Percentiles rank a stretch among this genome's conserved stretches.
Evolutionary conservation across 30 jellyfish, hydroid and myxozoan species (phyloP).

Genomic region (Cassiopea andromeda): DNA sequence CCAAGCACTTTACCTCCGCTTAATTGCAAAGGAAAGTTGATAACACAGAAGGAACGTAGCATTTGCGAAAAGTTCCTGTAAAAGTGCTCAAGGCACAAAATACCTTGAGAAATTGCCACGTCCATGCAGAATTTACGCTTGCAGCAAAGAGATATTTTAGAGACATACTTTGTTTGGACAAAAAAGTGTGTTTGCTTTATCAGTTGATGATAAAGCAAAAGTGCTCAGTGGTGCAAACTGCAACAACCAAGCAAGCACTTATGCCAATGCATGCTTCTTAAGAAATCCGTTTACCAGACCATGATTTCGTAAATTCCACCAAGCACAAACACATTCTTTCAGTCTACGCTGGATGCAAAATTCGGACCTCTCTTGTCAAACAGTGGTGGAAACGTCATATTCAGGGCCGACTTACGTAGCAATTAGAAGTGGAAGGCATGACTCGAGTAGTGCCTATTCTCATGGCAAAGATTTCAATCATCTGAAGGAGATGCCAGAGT

Average conservation of each 20-base stretch:
- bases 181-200: too few species aligned
- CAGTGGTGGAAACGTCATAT: background rate
- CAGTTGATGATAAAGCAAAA: background rate
- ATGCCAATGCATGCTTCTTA: background rate
- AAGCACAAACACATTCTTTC: background rate
- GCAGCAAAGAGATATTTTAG: background rate
- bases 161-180: too few species aligned
- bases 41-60: too few species aligned
- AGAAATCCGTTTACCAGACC: background rate
- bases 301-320: background rate
- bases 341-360: background rate
- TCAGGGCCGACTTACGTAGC: background rate
- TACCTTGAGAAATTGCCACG: too few species aligned
- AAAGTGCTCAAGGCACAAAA: too few species aligned
- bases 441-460: background rate
- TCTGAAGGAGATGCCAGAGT: background rate
- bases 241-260: background rate
- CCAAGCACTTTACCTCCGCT: background rate
- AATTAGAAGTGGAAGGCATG: background rate
- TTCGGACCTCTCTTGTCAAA: background rate
- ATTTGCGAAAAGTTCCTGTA: too few species aligned
- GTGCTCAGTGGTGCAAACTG: background rate
- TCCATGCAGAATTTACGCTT: too few species aligned
- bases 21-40: too few species aligned
- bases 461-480: background rate